Percentiles rank a stretch among this genome's conserved stretches.
These are phyloP conservation scores for Agrilus cyanescens DNA, from an alignment of 2,888 invertebrate species.

Conservation along the genomic window DNA sequence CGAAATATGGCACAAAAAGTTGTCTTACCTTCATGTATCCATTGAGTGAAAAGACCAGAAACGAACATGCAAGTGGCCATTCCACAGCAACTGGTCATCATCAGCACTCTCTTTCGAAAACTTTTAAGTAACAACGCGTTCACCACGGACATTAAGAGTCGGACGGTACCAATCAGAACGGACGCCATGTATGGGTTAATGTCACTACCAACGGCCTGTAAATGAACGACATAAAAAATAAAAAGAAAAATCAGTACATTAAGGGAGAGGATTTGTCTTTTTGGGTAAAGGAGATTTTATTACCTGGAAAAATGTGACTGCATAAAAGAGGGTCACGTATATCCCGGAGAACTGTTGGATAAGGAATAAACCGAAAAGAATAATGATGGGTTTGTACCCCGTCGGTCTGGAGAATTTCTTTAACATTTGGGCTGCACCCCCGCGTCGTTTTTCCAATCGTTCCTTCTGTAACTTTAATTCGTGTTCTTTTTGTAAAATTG, in stretches of 20 bases:
- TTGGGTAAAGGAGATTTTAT: background rate
- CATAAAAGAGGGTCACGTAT: slow-evolving; percentile 49
- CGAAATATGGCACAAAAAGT: no score
- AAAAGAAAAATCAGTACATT: no score
- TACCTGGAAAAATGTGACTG: slow-evolving; percentile 46
- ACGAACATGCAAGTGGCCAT: slow-evolving; percentile 45
- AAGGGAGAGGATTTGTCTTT: no score
- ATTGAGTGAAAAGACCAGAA: slow-evolving; percentile 42
- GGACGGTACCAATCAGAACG: slow-evolving; percentile 43
- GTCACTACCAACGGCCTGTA: slow-evolving; percentile 39
- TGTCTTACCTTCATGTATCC: slow-evolving; percentile 36
- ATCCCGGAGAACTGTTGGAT: slow-evolving; percentile 51
- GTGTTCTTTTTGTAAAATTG: slow-evolving; percentile 41
- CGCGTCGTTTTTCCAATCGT: slow-evolving; percentile 27
- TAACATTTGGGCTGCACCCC: slow-evolving; percentile 28
- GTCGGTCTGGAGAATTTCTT: slow-evolving; percentile 41
- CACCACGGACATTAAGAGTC: slow-evolving; percentile 44
- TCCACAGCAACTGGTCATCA: slow-evolving; percentile 40
- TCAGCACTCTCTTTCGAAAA: slow-evolving; percentile 40
- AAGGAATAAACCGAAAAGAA: slow-evolving; percentile 42
- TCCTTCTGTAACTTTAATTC: slow-evolving; percentile 37
- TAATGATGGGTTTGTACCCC: slow-evolving; percentile 45
- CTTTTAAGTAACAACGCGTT: slow-evolving; percentile 43
- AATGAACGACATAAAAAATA: slow-evolving; percentile 6
- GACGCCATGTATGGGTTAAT: slow-evolving; percentile 44